Percentiles rank a stretch among this genome's conserved stretches.
Evolutionary conservation across 2,113 vertebrate genomes (phyloP).

Genomic region (Oreochromis aureus): DNA sequence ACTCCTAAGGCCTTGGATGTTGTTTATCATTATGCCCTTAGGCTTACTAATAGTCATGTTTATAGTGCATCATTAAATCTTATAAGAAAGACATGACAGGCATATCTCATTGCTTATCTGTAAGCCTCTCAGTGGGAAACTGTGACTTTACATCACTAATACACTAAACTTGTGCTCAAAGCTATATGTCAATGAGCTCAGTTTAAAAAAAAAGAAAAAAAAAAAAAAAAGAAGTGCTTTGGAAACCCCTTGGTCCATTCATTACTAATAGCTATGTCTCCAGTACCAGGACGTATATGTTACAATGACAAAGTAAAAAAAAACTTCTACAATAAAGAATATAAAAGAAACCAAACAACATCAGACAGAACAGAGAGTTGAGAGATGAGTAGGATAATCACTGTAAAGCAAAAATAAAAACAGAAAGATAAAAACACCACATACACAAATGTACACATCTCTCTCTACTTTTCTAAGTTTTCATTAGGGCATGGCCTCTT

Average conservation of each 20-base stretch:
- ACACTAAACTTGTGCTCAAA: not conserved
- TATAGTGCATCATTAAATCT: not conserved
- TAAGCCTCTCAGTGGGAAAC: not conserved
- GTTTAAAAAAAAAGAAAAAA: not conserved
- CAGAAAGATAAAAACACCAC: not conserved
- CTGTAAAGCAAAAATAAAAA: not conserved
- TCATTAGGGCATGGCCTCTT: slow-evolving; percentile 16
- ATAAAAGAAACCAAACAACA: not conserved
- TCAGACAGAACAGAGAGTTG: not conserved
- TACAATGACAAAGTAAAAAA: not conserved
- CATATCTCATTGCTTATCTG: not conserved
- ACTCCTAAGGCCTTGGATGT: not conserved
- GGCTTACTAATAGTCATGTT: not conserved
- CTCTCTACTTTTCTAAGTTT: not conserved
- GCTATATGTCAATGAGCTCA: not conserved
- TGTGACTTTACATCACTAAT: not conserved
- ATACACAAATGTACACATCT: not conserved
- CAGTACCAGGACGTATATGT: not conserved
- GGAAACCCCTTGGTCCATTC: not conserved
- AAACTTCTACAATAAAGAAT: not conserved
- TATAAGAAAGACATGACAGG: not conserved
- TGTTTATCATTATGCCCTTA: not conserved
- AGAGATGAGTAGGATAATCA: not conserved
- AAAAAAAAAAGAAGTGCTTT: not conserved
- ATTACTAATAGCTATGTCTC: not conserved